phyloP scores from a whole-genome alignment of 2,113 vertebrate genomes.

The Coreoperca whiteheadi region DNA sequence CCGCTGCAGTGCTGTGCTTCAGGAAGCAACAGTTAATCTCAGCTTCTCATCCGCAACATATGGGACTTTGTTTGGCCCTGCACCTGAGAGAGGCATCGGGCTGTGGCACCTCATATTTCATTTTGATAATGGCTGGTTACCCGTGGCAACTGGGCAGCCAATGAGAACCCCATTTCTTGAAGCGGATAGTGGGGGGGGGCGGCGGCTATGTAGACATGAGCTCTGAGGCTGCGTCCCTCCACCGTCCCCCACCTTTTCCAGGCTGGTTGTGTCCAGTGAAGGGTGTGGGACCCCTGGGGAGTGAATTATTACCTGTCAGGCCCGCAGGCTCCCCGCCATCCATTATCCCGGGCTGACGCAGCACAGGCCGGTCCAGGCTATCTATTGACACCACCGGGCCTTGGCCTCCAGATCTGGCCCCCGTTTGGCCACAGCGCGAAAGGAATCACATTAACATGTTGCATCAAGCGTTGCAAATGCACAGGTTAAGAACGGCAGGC shows the following conservation, averaged over 20 bases:
- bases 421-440: conserved; percentile 48
- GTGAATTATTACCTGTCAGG: conserved; percentile 86
- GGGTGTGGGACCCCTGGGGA: conserved; percentile 77
- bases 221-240: conserved; percentile 42
- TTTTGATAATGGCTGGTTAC: conserved; percentile 75
- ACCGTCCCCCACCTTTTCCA: conserved; percentile 11
- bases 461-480: conserved; percentile 60
- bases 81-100: conserved; percentile 69
- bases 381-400: conserved; percentile 69
- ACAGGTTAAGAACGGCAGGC: conserved; percentile 35
- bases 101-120: conserved; percentile 80
- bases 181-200: conserved; percentile 31
- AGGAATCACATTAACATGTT: conserved; percentile 73
- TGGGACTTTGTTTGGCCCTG: conserved; percentile 75
- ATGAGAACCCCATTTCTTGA: conserved; percentile 64
- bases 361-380: conserved; percentile 59
- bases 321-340: conserved; percentile 67
- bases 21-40: conserved; percentile 75
- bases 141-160: conserved; percentile 75
- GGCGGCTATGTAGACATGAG: conserved; percentile 39
- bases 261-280: conserved; percentile 73
- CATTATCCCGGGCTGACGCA: conserved; percentile 78
- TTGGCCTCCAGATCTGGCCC: conserved; percentile 72
- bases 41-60: conserved; percentile 60
- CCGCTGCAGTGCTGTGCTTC: conserved; percentile 30